Conservation (phyloP, 1,140 invertebrate genomes). For the Tetranychus cinnabarinus region DNA sequence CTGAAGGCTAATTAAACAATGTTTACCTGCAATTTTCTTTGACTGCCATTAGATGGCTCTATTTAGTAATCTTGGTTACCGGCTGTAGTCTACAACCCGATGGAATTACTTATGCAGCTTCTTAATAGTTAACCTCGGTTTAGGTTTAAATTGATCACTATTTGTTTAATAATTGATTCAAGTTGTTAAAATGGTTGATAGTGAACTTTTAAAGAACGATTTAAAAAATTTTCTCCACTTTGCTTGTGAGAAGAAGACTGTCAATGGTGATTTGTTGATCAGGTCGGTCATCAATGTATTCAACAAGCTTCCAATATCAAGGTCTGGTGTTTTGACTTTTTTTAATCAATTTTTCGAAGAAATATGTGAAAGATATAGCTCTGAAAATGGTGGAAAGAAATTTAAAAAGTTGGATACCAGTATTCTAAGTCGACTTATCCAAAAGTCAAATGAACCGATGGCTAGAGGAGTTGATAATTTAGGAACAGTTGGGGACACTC, state of each 20-base stretch:
- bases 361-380: neutral
- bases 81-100: too few relatives aligned
- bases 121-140: too few relatives aligned
- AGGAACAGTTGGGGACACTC: neutral
- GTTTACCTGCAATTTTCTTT: too few relatives aligned
- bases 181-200: neutral
- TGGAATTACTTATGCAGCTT: too few relatives aligned
- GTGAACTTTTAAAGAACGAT: neutral
- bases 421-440: too few relatives aligned
- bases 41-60: too few relatives aligned
- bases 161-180: neutral
- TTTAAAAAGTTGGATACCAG: neutral
- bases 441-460: neutral
- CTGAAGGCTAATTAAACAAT: too few relatives aligned
- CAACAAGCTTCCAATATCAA: neutral
- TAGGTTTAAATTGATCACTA: too few relatives aligned
- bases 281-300: neutral
- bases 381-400: neutral
- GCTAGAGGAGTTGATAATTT: neutral
- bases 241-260: neutral
- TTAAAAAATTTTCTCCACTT: slow-evolving; percentile 7
- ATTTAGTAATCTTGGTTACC: too few relatives aligned
- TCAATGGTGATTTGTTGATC: neutral
- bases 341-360: slow-evolving; percentile 3
- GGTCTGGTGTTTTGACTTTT: slow-evolving; percentile 1